Evolutionary conservation across 1,140 invertebrate genomes (phyloP), one percentile per base, ranked within the genome.

Genomic region (Araneus ventricosus): DNA sequence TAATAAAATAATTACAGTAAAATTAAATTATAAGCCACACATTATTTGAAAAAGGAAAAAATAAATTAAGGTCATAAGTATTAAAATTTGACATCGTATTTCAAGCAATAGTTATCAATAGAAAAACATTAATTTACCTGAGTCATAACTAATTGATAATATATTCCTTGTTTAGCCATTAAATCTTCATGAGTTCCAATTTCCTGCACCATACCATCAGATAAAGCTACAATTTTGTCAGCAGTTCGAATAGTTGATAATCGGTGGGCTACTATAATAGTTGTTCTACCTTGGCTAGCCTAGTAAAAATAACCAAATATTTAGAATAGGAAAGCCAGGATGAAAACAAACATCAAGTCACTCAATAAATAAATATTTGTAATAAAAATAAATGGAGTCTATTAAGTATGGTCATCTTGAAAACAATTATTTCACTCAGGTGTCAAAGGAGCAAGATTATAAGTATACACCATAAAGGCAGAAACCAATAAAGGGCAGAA

Each of bases 231-330:
- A 94, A 99, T 99, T 95, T 98, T 97, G 95, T 99, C 98, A 0
- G 98, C 98, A 95, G 99, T 97, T 94, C 99, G 98, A 93, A 99
- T 97, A 0, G 98, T 99, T 0, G 98, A 99, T n/a, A 99, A 95
- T 57, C 96, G 94, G 90, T 99, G 99, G 3, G 99, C 98, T 59
- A 99, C 97, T 63, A 99, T 98, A 52, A 99, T 96, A 1, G 98
- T 98, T 1, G 99, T 99, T 57, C 98, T 97, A 95, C 98, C 98
- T 4, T 97, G 70, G 34, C 92, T 94, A 63, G 92, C 94, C 94
- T 94, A 24, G 10, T 27, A 41, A 84, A 37, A 75, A 79, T 4
- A 89, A n/a, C 52, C 14, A 45, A n/a, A 52, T 45, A 7, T 17
- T 27, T 67, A 30, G 8, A 67, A 17, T 20, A 67, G 27, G 8